Evolutionary conservation across 2,113 vertebrate genomes (phyloP).

Genomic region (Dicaeum eximium): DNA sequence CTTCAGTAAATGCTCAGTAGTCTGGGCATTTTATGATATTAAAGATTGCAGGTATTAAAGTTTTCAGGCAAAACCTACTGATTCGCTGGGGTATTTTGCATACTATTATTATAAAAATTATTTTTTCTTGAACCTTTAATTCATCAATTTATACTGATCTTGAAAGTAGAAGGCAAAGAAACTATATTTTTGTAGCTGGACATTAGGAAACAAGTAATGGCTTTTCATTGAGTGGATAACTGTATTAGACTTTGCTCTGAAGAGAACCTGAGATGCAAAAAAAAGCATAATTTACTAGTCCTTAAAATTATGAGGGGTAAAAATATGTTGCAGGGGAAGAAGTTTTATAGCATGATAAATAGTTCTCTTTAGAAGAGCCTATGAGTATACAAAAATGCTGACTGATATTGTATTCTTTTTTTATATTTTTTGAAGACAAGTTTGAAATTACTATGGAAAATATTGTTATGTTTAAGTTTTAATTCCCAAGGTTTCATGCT

Average conservation of each 20-base stretch:
- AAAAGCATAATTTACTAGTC: background rate
- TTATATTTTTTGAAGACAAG: background rate
- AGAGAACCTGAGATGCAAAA: background rate
- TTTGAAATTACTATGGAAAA: background rate
- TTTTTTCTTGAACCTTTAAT: background rate
- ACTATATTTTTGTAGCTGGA: background rate
- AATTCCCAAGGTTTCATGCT: slow-evolving; percentile 17
- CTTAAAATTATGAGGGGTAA: background rate
- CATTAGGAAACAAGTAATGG: background rate
- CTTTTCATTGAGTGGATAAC: background rate
- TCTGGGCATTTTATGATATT: background rate
- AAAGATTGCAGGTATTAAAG: background rate
- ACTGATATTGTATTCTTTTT: background rate
- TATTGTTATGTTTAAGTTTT: background rate
- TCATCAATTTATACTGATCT: background rate
- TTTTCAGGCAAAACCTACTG: background rate
- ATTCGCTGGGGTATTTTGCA: background rate
- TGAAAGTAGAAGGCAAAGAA: background rate
- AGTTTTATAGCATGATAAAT: background rate
- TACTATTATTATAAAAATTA: background rate
- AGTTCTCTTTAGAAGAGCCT: background rate
- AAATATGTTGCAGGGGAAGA: accelerated
- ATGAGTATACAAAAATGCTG: background rate
- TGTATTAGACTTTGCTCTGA: background rate
- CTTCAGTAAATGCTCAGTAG: background rate